phyloP scores from a whole-genome alignment of 2,797 vertebrate genomes.

The Dipus sagitta region DNA sequence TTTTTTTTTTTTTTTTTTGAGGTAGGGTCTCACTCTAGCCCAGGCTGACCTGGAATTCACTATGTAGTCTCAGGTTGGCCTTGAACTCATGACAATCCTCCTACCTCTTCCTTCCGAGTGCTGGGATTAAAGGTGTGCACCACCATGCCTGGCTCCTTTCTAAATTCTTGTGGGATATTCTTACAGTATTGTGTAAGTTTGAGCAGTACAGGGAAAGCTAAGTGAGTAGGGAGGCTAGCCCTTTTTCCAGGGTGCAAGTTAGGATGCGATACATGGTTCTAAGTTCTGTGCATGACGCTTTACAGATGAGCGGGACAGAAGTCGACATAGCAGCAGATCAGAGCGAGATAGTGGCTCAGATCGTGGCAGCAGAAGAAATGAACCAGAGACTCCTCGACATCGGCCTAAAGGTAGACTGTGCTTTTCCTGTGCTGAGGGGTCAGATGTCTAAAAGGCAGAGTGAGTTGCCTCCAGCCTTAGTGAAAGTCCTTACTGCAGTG shows the following conservation, averaged over 20 bases:
- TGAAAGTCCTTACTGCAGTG: neutral
- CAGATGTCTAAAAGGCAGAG: neutral
- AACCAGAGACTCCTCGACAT: constrained; percentile 93
- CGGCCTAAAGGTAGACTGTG: constrained; percentile 92
- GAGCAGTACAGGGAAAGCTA: constrained; percentile 37
- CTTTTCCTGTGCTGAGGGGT: neutral
- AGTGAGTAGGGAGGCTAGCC: constrained; percentile 17
- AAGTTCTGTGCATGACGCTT: neutral
- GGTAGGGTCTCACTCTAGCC: no score
- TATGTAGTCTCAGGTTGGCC: no score
- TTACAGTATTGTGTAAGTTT: constrained; percentile 66
- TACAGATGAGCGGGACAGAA: constrained; percentile 92
- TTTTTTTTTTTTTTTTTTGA: no score
- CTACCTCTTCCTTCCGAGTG: no score
- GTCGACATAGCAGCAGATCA: constrained; percentile 87
- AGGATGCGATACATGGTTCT: neutral
- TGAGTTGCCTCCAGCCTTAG: neutral
- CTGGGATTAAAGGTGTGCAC: no score
- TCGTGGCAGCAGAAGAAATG: constrained; percentile 92
- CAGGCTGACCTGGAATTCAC: no score
- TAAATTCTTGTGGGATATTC: constrained; percentile 59
- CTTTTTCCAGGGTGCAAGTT: constrained; percentile 24
- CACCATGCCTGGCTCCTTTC: neutral
- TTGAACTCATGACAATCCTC: no score
- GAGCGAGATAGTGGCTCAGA: constrained; percentile 93